Base-by-base conservation (phyloP, 2,888 invertebrate species). In the Lepidochrysops patricia region DNA sequence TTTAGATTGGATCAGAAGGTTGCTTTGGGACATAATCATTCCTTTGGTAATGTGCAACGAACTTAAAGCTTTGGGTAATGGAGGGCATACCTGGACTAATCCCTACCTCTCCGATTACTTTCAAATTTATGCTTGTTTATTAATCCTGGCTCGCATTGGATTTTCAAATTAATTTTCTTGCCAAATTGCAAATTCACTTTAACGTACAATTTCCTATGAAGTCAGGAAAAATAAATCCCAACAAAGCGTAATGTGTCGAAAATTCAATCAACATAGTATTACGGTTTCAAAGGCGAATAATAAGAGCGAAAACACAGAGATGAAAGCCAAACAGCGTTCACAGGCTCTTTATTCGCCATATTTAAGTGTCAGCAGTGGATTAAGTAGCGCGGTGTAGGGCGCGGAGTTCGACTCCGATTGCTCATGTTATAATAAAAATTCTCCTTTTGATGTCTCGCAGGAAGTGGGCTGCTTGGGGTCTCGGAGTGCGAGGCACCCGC, bases 381-480 rank as follows among this genome's bases (percentile, higher is more conserved):
- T 81, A 72, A 80, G 79, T 79, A 74, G 75, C 66, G 68, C 65
- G 71, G 69, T 69, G 73, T 67, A 66, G 67, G 70, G 61, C 64
- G 57, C 62, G 70, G 70, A 68, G 70, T 75, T 76, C 72, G 70
- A 72, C 69, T 71, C 67, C 73, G 72, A 76, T 68, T 68, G 69
- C 67, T 70, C 66, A 70, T 79, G 73, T 68, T 78, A 80, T 82
- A 82, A 84, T 79, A 80, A 80, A 82, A 79, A 74, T 73, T 74
- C 79, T 76, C 76, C 84, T 86, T n/a, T 86, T 87, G 84, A 85
- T 82, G 84, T 85, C 72, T 72, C 70, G 65, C 67, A 68, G 70
- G 64, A 69, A 69, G 73, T 63, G 66, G 66, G 68, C n/a, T 65
- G 68, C 69, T n/a, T 69, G 79, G 73, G 84, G 80, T 77, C 79